Base-by-base conservation (phyloP, 64 coral and sea anemone species). In the Actinia tenebrosa region DNA sequence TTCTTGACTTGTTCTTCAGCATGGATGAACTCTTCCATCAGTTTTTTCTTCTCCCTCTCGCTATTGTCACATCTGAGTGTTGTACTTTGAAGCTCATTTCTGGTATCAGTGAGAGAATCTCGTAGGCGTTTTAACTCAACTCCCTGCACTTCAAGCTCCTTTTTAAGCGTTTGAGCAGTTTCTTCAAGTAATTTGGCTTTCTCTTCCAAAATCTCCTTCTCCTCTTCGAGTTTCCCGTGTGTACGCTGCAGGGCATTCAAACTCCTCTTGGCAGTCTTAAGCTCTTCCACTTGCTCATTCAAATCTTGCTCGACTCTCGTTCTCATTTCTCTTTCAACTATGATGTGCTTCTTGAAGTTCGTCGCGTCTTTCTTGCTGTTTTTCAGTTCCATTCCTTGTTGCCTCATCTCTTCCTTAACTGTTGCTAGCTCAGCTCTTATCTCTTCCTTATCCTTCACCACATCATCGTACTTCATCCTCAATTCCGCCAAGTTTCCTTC, bases 381-480 rank as follows among this genome's bases (percentile, higher is more conserved):
- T 43, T 96, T 96, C 18, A 90, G 63, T 27, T 96, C 91, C 0
- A 84, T 42, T 15, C 89, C 87, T 52, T 87, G 64, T 26, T 93
- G 91, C 10, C 85, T 46, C 17, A 93, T 16, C 22, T 96, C 91
- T 63, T 96, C 94, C 44, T 88, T 80, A 1, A 83, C 78, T 20
- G 22, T 69, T 25, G 84, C 88, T 79, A 96, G 37, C 5, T 96
- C 91, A 10, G 86, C 63, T 52, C 87, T 90, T 13, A 55, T 54
- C 82, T 96, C 94, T 62, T 96, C 94, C 60, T 86, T 93, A 16
- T 96, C 94, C 16, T 87, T 96, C 79, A 93, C 46, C 10, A 87
- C 53, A 61, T 96, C 94, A 8, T 96, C 91, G 10, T 87, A 88
- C 59, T 90, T 96, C 7, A 89, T 10, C 53, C 78, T 93, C 3